Evolutionary conservation across 2,113 vertebrate genomes (phyloP), one percentile per base, ranked within the genome.

Genomic region (Isichthys henryi): DNA sequence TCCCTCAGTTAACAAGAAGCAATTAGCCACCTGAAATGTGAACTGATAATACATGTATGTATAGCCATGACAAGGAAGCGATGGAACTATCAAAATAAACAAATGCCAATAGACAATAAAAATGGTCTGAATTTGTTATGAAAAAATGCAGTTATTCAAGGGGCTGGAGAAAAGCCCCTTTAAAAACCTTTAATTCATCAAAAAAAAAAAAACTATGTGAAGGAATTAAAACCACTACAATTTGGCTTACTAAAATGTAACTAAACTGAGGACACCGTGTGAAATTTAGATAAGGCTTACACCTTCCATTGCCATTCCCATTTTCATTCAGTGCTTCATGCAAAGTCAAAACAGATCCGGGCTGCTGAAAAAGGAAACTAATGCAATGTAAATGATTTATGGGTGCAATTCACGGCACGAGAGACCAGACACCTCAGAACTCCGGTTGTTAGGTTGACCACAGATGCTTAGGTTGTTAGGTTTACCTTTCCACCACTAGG

Each of bases 401-500:
- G 62, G 62, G n/a, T 31, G n/a, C 27, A 70, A 31, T 70, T 70
- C n/a, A 13, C 62, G 43, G 74, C 35, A 43, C 13, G 17, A 43
- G 35, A 77, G 58, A 66, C 58, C 70, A 46, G 80, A 83, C 39
- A 83, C 39, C 39, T 35, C 39, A 21, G 80, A 83, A 7, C 23
- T 31, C 0, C 0, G 10, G 21, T 70, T 87, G 5, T 5, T 91
- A 27, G n/a, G 11, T 89, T 82, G 3, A 1, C 0, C 50, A 52
- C 13, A 52, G 50, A 52, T 52, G 50, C 50, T 52, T 17, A 52
- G 58, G n/a, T 70, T 86, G 5, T 5, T 92, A 27, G 27, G 5
- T 89, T 82, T 3, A 1, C 0, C 53, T 49, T 89, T 27, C 3
- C 11, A 5, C 92, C 95, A 94, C 91, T 86, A 93, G 95, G 88